Base-by-base conservation (phyloP, 2,888 invertebrate species). In the Cacoxenus indagator region DNA sequence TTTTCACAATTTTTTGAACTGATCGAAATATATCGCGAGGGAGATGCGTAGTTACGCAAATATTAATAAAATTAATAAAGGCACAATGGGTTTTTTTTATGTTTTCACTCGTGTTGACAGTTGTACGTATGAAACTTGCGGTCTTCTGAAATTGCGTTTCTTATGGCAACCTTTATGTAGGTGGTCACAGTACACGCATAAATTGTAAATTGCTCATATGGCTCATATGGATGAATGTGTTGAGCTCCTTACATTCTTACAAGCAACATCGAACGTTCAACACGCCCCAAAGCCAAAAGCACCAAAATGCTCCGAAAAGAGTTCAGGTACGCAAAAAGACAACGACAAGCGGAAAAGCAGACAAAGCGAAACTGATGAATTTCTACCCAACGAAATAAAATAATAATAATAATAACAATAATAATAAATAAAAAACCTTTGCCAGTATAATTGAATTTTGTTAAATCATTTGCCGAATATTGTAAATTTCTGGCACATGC, bases 231-330 rank as follows among this genome's bases (percentile, higher is more conserved):
- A 37, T 17, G 51, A 29, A n/a, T 68, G 68, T 65, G 67, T 72
- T 73, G 70, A 74, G 57, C 59, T 72, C 68, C 65, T 65, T 68
- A 68, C 75, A 68, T 71, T 67, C 62, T 61, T 73, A 64, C 62
- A 61, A 37, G 9, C 59, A 19, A 55, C 75, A 65, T 51, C 64
- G 24, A 51, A 67, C 51, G n/a, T n/a, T n/a, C n/a, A n/a, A n/a
- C 64, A 19, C 54, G 54, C 48, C 48, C 3, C 22, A 43, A 26
- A 2, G 9, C 24, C 4, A n/a, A 24, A 14, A 26, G 51, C 27
- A 59, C 19, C n/a, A 57, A 80, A 83, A 83, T 82, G 84, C 84
- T 83, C 83, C 84, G 79, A 84, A 75, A 17, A 22, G 22, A 22
- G n/a, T n/a, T n/a, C n/a, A 37, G 14, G 37, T 8, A 2, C 22